A percentile compares a stretch with the other conserved stretches of the same genome.
These are phyloP conservation scores for Pyrgus malvae DNA, from an alignment of 2,888 invertebrate species.

Conservation along the genomic window DNA sequence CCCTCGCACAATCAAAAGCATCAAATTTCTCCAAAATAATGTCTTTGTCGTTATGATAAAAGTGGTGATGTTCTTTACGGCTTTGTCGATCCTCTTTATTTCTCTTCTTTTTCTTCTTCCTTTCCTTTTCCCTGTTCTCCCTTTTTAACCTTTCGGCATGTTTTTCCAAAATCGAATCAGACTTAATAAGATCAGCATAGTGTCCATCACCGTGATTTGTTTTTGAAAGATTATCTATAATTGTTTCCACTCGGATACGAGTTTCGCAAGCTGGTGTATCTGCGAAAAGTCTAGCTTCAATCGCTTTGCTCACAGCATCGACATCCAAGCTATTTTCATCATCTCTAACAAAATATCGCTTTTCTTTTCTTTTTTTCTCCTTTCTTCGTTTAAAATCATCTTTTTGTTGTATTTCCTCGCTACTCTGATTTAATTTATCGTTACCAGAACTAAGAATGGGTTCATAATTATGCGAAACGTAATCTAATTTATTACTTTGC, in stretches of 20 bases:
- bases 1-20: constrained; percentile 41
- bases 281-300: constrained; percentile 90
- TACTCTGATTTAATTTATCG: constrained; percentile 41
- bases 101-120: constrained; percentile 92
- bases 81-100: constrained; percentile 89
- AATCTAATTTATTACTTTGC: constrained; percentile 42
- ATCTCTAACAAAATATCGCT: constrained; percentile 80
- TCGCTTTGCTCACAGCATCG: constrained; percentile 90
- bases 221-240: constrained; percentile 42
- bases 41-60: constrained; percentile 81
- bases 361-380: constrained; percentile 85
- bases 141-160: constrained; percentile 68
- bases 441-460: constrained; percentile 36
- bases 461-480: constrained; percentile 47
- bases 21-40: constrained; percentile 51
- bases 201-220: constrained; percentile 78
- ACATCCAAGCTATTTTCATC: constrained; percentile 91
- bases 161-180: constrained; percentile 34
- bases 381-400: constrained; percentile 82
- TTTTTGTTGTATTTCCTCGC: constrained; percentile 61
- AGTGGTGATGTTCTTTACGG: constrained; percentile 85
- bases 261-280: constrained; percentile 79
- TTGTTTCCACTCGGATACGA: constrained; percentile 55
- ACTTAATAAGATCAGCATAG: constrained; percentile 48
- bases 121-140: constrained; percentile 88